A percentile compares a stretch with the other conserved stretches of the same genome.
Conservation (phyloP, 1,140 invertebrate genomes). For the Mesaphorura yosii region DNA sequence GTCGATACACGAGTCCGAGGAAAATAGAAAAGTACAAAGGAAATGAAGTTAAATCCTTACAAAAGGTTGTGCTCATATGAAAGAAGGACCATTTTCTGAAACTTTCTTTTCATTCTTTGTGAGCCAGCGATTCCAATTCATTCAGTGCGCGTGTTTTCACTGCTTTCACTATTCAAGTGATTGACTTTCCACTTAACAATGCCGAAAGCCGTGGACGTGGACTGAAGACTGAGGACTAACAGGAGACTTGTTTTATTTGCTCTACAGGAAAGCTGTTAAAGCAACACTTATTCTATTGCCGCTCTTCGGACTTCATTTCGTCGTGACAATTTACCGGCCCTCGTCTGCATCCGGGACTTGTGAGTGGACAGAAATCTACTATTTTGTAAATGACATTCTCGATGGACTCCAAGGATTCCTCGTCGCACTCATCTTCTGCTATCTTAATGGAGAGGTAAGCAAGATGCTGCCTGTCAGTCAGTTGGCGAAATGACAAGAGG, state of each 20-base stretch:
- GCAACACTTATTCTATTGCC: conserved; percentile 47
- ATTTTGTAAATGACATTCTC: conserved; percentile 37
- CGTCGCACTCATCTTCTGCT: conserved; percentile 45
- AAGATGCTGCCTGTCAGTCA: neutral
- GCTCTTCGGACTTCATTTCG: conserved; percentile 47
- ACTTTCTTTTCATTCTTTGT: too few relatives aligned
- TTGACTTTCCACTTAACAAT: too few relatives aligned
- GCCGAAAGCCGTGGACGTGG: too few relatives aligned
- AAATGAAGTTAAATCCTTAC: too few relatives aligned
- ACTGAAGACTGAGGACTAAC: too few relatives aligned
- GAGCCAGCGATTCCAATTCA: too few relatives aligned
- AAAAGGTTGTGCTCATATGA: too few relatives aligned
- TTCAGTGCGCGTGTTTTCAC: too few relatives aligned
- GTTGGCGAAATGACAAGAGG: neutral
- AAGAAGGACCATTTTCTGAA: too few relatives aligned
- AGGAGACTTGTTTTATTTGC: neutral
- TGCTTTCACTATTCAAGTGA: too few relatives aligned
- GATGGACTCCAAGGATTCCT: conserved; percentile 40
- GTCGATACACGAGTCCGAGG: too few relatives aligned
- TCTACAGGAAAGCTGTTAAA: conserved; percentile 44
- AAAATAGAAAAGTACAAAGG: too few relatives aligned
- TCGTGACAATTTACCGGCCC: conserved; percentile 44
- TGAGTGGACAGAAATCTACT: conserved; percentile 36
- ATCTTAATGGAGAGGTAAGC: conserved; percentile 43
- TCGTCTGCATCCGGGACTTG: conserved; percentile 31